phyloP scores from a whole-genome alignment of 2,113 vertebrate genomes.

The Ovibos moschatus region DNA sequence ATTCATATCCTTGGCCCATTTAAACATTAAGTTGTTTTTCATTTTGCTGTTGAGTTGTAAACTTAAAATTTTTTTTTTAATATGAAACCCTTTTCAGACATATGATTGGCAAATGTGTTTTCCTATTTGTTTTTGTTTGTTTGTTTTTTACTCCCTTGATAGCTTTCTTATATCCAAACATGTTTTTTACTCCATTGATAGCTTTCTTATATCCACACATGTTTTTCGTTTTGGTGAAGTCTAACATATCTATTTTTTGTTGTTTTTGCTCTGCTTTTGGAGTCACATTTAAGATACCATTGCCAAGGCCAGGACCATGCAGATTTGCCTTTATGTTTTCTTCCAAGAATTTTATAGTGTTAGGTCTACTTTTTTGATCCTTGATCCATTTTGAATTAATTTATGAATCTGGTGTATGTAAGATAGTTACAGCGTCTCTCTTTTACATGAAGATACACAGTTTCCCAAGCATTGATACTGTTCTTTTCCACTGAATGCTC shows the following conservation, averaged over 20 bases:
- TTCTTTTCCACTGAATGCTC: background rate
- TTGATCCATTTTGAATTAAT: background rate
- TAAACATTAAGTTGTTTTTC: background rate
- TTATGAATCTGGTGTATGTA: background rate
- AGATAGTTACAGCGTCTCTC: background rate
- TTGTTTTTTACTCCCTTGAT: background rate
- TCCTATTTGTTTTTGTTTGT: background rate
- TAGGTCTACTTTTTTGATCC: background rate
- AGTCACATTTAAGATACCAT: background rate
- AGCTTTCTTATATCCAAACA: background rate
- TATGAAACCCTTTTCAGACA: background rate
- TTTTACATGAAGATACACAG: background rate
- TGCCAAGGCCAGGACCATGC: background rate
- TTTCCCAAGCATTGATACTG: background rate
- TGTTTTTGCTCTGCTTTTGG: background rate
- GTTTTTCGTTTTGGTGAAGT: background rate
- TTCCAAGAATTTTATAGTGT: background rate
- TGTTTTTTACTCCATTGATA: background rate
- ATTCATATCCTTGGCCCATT: background rate
- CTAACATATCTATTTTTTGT: background rate
- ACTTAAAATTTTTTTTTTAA: background rate
- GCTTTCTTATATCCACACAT: background rate
- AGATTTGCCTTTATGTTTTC: background rate
- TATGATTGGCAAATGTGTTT: background rate
- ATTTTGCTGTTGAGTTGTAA: background rate